Percentiles rank a stretch among this genome's conserved stretches.
These are phyloP conservation scores for Gadus chalcogrammus DNA, from an alignment of 2,113 vertebrate genomes.

Conservation along the genomic window DNA sequence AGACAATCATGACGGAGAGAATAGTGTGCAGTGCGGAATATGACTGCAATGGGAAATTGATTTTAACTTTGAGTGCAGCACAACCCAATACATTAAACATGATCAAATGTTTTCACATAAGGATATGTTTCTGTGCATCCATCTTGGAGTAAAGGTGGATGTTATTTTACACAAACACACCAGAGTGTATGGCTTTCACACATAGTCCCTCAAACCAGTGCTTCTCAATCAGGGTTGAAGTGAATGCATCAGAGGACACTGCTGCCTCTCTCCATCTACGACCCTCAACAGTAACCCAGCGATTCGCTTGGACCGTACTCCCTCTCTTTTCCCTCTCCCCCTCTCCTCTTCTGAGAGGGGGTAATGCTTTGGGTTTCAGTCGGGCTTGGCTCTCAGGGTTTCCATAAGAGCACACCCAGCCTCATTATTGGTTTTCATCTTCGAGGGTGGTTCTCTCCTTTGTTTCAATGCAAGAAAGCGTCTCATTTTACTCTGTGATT, in stretches of 20 bases:
- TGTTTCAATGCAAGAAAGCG: constrained; percentile 64
- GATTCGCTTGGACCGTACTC: no score
- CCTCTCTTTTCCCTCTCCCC: no score
- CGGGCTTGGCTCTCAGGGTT: constrained; percentile 46
- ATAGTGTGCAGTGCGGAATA: background rate
- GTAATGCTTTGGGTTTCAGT: constrained; percentile 1
- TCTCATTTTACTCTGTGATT: constrained; percentile 67
- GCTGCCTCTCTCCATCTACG: no score
- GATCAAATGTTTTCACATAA: constrained; percentile 17
- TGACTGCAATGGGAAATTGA: constrained; percentile 65
- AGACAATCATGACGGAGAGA: constrained; percentile 63
- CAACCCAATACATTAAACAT: background rate
- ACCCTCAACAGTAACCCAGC: no score
- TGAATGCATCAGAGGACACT: no score
- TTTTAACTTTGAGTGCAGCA: constrained; percentile 43
- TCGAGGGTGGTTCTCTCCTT: constrained; percentile 59
- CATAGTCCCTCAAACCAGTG: no score
- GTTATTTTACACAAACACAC: no score
- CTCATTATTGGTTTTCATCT: constrained; percentile 62
- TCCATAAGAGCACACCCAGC: constrained; percentile 46
- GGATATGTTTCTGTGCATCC: no score
- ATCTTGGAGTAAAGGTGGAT: no score
- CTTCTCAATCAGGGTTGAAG: no score
- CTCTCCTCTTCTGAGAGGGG: no score
- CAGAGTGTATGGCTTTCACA: no score